Evolutionary conservation across 2,888 invertebrate species (phyloP).

Genomic region (Cylindroiulus punctatus): DNA sequence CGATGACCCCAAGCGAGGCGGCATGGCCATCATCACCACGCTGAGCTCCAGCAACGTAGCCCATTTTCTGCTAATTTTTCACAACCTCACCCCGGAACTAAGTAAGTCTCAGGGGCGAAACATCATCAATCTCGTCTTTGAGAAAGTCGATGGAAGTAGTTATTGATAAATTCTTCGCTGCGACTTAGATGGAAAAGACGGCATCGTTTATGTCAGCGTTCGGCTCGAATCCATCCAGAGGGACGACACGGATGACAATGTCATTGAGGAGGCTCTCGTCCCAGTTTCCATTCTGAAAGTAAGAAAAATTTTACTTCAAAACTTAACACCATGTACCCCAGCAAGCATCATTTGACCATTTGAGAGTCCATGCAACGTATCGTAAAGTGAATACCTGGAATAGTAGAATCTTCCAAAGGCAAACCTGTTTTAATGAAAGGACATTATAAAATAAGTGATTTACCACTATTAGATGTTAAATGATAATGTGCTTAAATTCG

Average conservation of each 20-base stretch:
- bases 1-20: constrained; percentile 32
- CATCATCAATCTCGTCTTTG: background rate
- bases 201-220: constrained; percentile 35
- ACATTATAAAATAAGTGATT: too few species aligned
- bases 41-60: constrained; percentile 53
- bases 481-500: too few species aligned
- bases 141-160: background rate
- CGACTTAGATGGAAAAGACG: constrained; percentile 48
- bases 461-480: too few species aligned
- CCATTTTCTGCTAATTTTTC: constrained; percentile 57
- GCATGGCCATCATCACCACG: constrained; percentile 58
- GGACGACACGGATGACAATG: constrained; percentile 51
- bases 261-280: constrained; percentile 56
- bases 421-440: too few species aligned
- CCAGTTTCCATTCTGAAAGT: constrained; percentile 50
- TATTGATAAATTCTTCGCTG: background rate
- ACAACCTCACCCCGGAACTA: constrained; percentile 53
- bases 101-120: constrained; percentile 53
- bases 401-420: too few species aligned
- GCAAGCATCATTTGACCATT: too few species aligned
- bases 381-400: too few species aligned
- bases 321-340: too few species aligned
- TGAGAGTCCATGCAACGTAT: too few species aligned
- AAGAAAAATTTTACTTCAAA: background rate
- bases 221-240: constrained; percentile 53